Percentiles rank a stretch among this genome's conserved stretches.
These are phyloP conservation scores for Gymnocypris eckloni DNA, from an alignment of 2,797 vertebrate species.

Conservation along the genomic window DNA sequence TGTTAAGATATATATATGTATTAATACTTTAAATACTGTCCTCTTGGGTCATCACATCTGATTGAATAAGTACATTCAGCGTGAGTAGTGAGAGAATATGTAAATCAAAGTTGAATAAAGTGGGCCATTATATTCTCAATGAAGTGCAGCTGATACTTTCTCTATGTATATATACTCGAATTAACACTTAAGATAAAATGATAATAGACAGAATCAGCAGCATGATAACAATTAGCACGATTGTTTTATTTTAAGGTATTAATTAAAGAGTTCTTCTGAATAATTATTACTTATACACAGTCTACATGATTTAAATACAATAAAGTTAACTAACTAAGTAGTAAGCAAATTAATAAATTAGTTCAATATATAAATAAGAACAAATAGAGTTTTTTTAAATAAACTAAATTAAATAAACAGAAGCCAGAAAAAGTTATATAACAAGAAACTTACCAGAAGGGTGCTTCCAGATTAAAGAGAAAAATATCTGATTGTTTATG, in stretches of 20 bases:
- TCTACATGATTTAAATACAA: neutral
- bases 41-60: conserved; percentile 38
- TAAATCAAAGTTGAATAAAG: conserved; percentile 49
- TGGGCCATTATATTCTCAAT: conserved; percentile 47
- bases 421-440: conserved; percentile 22
- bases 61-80: conserved; percentile 30
- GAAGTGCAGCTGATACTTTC: conserved; percentile 37
- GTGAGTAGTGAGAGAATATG: conserved; percentile 47
- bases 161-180: neutral
- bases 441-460: conserved; percentile 58
- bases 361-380: neutral
- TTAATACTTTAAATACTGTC: neutral
- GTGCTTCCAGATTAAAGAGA: conserved; percentile 53
- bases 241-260: neutral
- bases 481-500: conserved; percentile 14
- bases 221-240: conserved; percentile 3
- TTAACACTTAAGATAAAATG: neutral
- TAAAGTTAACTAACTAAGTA: neutral
- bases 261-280: neutral
- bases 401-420: conserved; percentile 2
- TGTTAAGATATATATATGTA: neutral
- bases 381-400: conserved; percentile 3
- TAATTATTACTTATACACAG: neutral
- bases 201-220: neutral
- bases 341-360: neutral